A percentile compares a stretch with the other conserved stretches of the same genome.
phyloP scores from a whole-genome alignment of 92 coral and sea anemone species.

The Porites evermanni region DNA sequence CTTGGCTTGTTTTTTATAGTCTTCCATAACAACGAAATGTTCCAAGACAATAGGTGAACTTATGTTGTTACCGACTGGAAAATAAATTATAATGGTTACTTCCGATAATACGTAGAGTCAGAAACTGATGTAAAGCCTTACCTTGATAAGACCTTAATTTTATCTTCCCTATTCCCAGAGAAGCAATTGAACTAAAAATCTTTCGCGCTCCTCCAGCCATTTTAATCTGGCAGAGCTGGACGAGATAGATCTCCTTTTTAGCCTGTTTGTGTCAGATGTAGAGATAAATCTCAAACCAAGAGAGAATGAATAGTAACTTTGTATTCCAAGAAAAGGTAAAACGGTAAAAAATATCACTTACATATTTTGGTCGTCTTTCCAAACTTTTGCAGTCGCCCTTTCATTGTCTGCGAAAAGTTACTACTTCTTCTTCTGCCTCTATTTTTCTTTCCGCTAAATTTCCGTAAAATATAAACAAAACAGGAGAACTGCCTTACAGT shows the following conservation, averaged over 20 bases:
- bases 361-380: conserved; percentile 22
- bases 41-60: conserved; percentile 46
- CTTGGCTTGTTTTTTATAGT: conserved; percentile 40
- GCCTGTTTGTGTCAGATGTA: too few relatives aligned
- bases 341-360: conserved; percentile 7
- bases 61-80: conserved; percentile 37
- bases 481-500: neutral
- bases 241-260: too few relatives aligned
- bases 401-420: conserved; percentile 26
- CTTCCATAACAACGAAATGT: conserved; percentile 46
- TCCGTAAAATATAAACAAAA: neutral
- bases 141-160: too few relatives aligned
- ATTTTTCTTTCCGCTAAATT: neutral
- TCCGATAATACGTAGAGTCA: too few relatives aligned
- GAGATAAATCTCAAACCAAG: too few relatives aligned
- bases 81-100: neutral
- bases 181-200: too few relatives aligned
- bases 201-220: too few relatives aligned
- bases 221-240: too few relatives aligned
- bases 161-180: too few relatives aligned
- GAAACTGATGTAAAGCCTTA: too few relatives aligned
- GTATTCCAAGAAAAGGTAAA: neutral
- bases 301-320: neutral
- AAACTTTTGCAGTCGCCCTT: conserved; percentile 15
- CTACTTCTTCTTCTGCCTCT: neutral